Conservation (phyloP, 2,113 vertebrate species). For the Antigone vipio region DNA sequence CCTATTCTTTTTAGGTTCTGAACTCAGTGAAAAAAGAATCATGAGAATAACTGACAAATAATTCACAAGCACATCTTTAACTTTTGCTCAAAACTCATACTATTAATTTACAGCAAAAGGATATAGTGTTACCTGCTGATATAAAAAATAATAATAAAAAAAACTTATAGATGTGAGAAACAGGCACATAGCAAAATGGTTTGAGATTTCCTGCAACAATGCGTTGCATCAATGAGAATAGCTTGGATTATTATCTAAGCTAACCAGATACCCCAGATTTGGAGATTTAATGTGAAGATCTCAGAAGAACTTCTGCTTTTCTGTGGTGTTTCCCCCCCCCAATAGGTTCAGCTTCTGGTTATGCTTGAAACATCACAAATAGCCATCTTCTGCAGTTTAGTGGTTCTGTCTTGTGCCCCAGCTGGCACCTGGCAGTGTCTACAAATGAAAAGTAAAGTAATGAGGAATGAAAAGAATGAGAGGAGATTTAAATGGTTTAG, state of each 20-base stretch:
- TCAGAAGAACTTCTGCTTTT: neutral
- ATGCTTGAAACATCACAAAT: neutral
- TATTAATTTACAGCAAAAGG: neutral
- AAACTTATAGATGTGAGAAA: neutral
- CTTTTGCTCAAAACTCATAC: neutral
- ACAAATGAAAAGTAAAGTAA: slow-evolving; percentile 20
- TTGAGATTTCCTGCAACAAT: neutral
- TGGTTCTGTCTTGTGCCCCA: neutral
- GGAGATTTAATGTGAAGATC: neutral
- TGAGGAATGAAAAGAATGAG: neutral
- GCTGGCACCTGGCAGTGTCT: slow-evolving; percentile 14
- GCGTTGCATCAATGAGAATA: neutral
- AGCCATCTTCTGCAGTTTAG: neutral
- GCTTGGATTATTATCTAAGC: neutral
- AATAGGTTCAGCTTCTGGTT: neutral
- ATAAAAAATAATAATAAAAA: neutral
- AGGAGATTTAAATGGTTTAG: neutral
- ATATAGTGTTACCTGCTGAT: neutral
- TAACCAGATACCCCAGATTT: neutral
- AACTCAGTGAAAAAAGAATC: neutral
- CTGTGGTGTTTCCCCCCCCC: neutral
- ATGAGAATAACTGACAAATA: neutral
- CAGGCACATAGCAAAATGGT: neutral
- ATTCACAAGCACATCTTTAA: neutral
- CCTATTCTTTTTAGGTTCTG: neutral